A percentile compares a stretch with the other conserved stretches of the same genome.
Evolutionary conservation across 2,113 vertebrate species (phyloP).

Genomic region (Corythoichthys intestinalis): DNA sequence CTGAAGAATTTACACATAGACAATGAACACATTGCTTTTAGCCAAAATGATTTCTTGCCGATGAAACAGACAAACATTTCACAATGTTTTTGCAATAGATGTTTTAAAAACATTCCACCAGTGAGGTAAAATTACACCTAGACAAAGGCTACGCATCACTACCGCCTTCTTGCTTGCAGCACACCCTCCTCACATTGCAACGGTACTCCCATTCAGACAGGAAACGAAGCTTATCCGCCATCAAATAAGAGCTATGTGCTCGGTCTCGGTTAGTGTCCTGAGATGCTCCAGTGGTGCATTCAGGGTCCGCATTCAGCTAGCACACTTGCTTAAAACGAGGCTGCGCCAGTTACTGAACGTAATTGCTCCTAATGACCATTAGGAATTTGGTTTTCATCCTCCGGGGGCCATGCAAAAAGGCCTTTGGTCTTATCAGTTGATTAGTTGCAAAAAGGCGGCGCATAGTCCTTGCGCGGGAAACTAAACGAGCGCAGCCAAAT

Average conservation of each 20-base stretch:
- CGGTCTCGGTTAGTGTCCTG: slow-evolving; percentile 12
- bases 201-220: not conserved
- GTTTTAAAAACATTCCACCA: too few relatives aligned
- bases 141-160: too few relatives aligned
- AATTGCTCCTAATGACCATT: slow-evolving; percentile 81
- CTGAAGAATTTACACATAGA: too few relatives aligned
- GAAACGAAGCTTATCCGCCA: slow-evolving; percentile 35
- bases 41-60: too few relatives aligned
- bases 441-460: slow-evolving; percentile 73
- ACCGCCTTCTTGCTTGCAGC: not conserved
- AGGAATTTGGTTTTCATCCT: slow-evolving; percentile 73
- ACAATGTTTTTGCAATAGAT: too few relatives aligned
- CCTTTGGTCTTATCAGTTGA: slow-evolving; percentile 77
- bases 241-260: slow-evolving; percentile 19
- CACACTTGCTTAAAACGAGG: slow-evolving; percentile 12
- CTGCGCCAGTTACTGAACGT: slow-evolving; percentile 66
- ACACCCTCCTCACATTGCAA: not conserved
- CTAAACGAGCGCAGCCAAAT: slow-evolving; percentile 65
- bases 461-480: slow-evolving; percentile 73
- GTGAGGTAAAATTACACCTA: too few relatives aligned
- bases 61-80: too few relatives aligned
- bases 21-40: too few relatives aligned
- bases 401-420: slow-evolving; percentile 63
- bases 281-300: slow-evolving; percentile 24
- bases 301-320: slow-evolving; percentile 29